phyloP scores from a whole-genome alignment of 2,888 invertebrate genomes.

The Sturmia bella region DNA sequence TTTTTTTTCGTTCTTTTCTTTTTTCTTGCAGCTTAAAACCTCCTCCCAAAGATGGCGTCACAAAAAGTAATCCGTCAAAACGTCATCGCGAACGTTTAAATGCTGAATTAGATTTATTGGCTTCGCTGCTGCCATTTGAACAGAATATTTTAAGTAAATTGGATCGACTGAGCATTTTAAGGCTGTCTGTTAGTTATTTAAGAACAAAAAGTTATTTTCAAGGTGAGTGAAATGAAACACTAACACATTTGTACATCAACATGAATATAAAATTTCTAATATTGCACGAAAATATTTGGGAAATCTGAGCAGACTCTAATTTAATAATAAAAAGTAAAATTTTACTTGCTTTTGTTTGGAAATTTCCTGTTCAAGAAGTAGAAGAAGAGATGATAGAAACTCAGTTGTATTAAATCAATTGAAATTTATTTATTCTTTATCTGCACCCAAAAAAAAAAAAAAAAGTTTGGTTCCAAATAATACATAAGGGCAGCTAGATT shows the following conservation, averaged over 20 bases:
- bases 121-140: conserved; percentile 96
- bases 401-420: too few relatives aligned
- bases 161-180: conserved; percentile 97
- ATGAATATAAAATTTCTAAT: not conserved
- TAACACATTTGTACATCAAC: not conserved
- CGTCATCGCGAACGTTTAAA: conserved; percentile 98
- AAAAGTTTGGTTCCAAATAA: too few relatives aligned
- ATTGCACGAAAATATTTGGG: too few relatives aligned
- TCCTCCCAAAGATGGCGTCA: conserved; percentile 96
- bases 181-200: conserved; percentile 98
- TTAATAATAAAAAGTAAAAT: too few relatives aligned
- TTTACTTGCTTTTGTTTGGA: too few relatives aligned
- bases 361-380: too few relatives aligned
- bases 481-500: too few relatives aligned
- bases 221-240: conserved; percentile 86
- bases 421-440: too few relatives aligned
- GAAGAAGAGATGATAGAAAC: too few relatives aligned
- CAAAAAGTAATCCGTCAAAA: conserved; percentile 99
- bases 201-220: conserved; percentile 99
- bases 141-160: conserved; percentile 98
- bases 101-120: conserved; percentile 98
- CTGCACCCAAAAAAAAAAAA: too few relatives aligned
- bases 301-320: too few relatives aligned
- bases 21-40: conserved; percentile 91
- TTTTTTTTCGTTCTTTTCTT: not conserved